Evolutionary conservation across 2,797 vertebrate species (phyloP).

Genomic region (Huso huso): DNA sequence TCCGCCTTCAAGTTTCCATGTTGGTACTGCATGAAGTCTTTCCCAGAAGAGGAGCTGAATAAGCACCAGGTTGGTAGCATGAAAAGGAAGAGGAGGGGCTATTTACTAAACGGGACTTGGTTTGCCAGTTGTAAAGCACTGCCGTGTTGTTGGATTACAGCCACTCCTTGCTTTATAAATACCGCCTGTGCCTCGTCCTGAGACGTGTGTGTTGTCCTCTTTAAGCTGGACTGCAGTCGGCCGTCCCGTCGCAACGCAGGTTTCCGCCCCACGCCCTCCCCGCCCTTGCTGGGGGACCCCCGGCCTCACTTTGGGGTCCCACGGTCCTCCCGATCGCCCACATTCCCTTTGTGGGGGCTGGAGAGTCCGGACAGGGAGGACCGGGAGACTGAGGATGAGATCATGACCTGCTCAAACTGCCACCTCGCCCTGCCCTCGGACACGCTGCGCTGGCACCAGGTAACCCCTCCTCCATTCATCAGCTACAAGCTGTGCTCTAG

Average conservation of each 20-base stretch:
- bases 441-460: constrained; percentile 64
- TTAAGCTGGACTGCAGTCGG: constrained; percentile 33
- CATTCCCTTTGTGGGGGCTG: constrained; percentile 58
- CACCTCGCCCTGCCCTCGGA: constrained; percentile 51
- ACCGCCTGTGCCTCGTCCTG: too few species aligned
- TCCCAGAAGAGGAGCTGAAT: constrained; percentile 46
- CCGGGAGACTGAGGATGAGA: constrained; percentile 25
- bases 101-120: too few species aligned
- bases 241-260: constrained; percentile 37
- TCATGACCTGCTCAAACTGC: constrained; percentile 58
- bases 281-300: constrained; percentile 54
- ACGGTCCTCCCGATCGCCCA: constrained; percentile 56
- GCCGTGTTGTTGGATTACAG: too few species aligned
- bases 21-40: constrained; percentile 56
- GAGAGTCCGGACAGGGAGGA: not conserved
- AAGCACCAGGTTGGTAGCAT: constrained; percentile 50
- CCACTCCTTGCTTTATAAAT: too few species aligned
- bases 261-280: constrained; percentile 25
- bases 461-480: constrained; percentile 17
- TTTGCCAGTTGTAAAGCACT: too few species aligned
- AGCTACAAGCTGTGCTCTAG: too few species aligned
- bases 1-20: constrained; percentile 29
- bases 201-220: constrained; percentile 14
- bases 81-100: too few species aligned
- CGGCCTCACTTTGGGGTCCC: constrained; percentile 67